Conservation (phyloP, 1,140 invertebrate species). For the Halyomorpha halys region DNA sequence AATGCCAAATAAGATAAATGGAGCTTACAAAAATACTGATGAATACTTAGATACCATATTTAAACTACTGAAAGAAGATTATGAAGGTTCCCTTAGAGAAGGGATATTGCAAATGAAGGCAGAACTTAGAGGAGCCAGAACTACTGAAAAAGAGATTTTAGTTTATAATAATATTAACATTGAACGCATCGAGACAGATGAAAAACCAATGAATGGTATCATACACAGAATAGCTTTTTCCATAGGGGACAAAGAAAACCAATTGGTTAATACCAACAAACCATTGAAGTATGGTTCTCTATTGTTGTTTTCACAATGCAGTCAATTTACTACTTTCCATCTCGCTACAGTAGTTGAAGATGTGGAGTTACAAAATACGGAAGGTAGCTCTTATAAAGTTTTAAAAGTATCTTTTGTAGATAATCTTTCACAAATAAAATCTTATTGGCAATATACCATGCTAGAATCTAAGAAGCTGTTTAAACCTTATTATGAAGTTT, state of each 20-base stretch:
- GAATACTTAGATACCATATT: slow-evolving; percentile 44
- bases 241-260: slow-evolving; percentile 24
- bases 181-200: slow-evolving; percentile 40
- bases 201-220: slow-evolving; percentile 36
- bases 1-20: background rate
- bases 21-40: slow-evolving; percentile 36
- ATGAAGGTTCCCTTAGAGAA: slow-evolving; percentile 36
- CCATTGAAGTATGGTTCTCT: slow-evolving; percentile 60
- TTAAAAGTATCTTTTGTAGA: slow-evolving; percentile 39
- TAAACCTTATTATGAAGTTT: slow-evolving; percentile 53
- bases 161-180: background rate
- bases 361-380: slow-evolving; percentile 41
- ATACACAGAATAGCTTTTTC: slow-evolving; percentile 28
- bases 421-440: slow-evolving; percentile 35
- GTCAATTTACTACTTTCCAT: slow-evolving; percentile 50
- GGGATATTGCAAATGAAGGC: slow-evolving; percentile 32
- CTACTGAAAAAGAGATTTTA: background rate
- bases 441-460: slow-evolving; percentile 43
- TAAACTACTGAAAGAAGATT: slow-evolving; percentile 42
- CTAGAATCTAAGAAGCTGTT: slow-evolving; percentile 55
- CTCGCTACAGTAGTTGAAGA: slow-evolving; percentile 37
- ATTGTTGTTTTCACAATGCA: slow-evolving; percentile 54
- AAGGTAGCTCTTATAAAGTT: slow-evolving; percentile 40
- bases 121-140: slow-evolving; percentile 15
- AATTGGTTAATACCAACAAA: slow-evolving; percentile 37